A percentile compares a stretch with the other conserved stretches of the same genome.
Evolutionary conservation across 2,888 invertebrate genomes (phyloP).

Genomic region (Bibio marci): DNA sequence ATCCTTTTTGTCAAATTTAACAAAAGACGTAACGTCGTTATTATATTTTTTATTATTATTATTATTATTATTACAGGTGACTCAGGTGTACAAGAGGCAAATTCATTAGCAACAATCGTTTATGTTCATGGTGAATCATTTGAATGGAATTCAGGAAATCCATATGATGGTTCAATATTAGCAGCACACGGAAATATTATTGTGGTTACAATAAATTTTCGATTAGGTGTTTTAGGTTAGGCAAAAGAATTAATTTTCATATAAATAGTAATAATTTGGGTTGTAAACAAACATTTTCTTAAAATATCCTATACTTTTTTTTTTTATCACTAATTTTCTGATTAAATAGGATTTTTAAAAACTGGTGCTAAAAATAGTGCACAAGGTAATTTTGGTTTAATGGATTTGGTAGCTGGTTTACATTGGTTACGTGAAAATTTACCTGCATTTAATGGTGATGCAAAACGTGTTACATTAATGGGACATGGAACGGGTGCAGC

Average conservation of each 20-base stretch:
- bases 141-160: slow-evolving; percentile 94
- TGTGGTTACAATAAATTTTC: slow-evolving; percentile 82
- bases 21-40: no score
- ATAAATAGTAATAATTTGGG: neutral
- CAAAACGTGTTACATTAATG: slow-evolving; percentile 79
- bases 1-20: no score
- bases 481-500: slow-evolving; percentile 96
- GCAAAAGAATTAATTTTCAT: no score
- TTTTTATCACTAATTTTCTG: no score
- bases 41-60: slow-evolving; percentile 4
- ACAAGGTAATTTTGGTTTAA: slow-evolving; percentile 80
- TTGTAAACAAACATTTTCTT: neutral
- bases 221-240: slow-evolving; percentile 73
- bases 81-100: slow-evolving; percentile 18
- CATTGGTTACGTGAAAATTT: slow-evolving; percentile 95
- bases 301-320: neutral
- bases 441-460: slow-evolving; percentile 88
- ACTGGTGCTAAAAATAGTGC: slow-evolving; percentile 77
- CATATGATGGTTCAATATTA: slow-evolving; percentile 90
- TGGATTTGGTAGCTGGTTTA: slow-evolving; percentile 86
- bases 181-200: slow-evolving; percentile 82
- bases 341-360: slow-evolving; percentile 60
- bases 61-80: slow-evolving; percentile 26
- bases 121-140: slow-evolving; percentile 91
- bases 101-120: slow-evolving; percentile 61